A percentile compares a stretch with the other conserved stretches of the same genome.
Conservation (phyloP, 2,113 vertebrate species). For the Herpailurus yagouaroundi region DNA sequence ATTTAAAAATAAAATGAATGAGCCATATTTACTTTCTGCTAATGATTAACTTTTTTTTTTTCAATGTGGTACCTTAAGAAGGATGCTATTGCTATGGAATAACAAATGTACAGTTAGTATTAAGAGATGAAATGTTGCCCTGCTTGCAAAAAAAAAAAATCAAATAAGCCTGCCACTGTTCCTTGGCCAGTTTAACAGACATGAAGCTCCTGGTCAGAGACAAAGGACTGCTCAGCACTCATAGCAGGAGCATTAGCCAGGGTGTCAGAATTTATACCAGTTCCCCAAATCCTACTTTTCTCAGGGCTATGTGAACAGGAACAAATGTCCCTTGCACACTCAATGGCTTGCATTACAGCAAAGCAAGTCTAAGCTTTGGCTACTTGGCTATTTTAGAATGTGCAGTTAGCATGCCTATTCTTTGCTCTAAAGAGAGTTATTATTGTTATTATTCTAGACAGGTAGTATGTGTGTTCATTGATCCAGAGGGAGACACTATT, state of each 20-base stretch:
- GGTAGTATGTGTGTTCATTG: neutral
- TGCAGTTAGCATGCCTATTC: neutral
- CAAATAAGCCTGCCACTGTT: neutral
- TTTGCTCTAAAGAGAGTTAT: neutral
- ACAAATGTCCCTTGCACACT: neutral
- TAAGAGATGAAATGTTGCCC: neutral
- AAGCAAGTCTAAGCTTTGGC: neutral
- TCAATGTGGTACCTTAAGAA: neutral
- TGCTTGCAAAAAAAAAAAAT: neutral
- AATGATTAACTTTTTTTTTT: neutral
- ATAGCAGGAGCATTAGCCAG: neutral
- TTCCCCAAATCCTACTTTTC: neutral
- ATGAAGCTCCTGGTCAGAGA: neutral
- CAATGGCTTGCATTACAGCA: neutral
- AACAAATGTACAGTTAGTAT: neutral
- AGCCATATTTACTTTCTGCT: neutral
- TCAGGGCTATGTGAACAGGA: neutral
- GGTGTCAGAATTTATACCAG: neutral
- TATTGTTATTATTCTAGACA: neutral
- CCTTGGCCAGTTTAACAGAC: neutral
- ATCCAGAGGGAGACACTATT: neutral
- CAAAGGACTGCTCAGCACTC: neutral
- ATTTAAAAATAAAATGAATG: slow-evolving; percentile 19
- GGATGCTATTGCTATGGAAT: neutral
- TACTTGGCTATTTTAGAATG: neutral